Evolutionary conservation across 1,140 invertebrate species (phyloP), one percentile per base, ranked within the genome.

Genomic region (Pygmarrhopalites habei): DNA sequence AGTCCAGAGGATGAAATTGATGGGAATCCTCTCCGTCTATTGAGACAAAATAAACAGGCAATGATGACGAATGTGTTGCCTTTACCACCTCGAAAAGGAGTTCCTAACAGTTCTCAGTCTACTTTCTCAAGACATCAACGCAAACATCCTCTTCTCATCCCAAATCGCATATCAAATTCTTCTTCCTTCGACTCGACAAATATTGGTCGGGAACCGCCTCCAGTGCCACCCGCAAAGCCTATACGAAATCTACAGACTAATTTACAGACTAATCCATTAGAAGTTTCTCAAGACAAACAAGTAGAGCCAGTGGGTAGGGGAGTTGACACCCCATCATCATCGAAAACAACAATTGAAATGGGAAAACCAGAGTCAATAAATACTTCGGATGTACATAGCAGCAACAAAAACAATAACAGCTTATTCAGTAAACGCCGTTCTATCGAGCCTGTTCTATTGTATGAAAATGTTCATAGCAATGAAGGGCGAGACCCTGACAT

Each of bases 131-230:
- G 89, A 30, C 90, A 91, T 75, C 86, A 90, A 58, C 78, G 90
- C 46, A 92, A 91, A 74, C 87, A 93, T 81, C 90, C 91, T 0
- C 75, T 94, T n/a, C 85, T 92, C 41, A 87, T 91, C 67, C 87
- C 88, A 21, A 47, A 23, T 4, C 62, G 62, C 23, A 64, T 70
- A 46, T 58, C 64, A 10, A 14, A 58, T 49, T 4, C 62, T 64
- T 1, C 68, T 61, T 17, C 65, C 62, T 2, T n/a, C n/a, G n/a
- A n/a, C n/a, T n/a, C n/a, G n/a, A n/a, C n/a, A n/a, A n/a, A n/a
- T n/a, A n/a, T n/a, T n/a, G n/a, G n/a, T n/a, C n/a, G n/a, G n/a
- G n/a, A n/a, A n/a, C n/a, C n/a, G n/a, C n/a, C 65, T 64, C 1
- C 68, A 61, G 1, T 65, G 59, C 2, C 65, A 70, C 52, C 68